Evolutionary conservation across 1,140 invertebrate genomes (phyloP).

Genomic region (Platyscapa corneri): DNA sequence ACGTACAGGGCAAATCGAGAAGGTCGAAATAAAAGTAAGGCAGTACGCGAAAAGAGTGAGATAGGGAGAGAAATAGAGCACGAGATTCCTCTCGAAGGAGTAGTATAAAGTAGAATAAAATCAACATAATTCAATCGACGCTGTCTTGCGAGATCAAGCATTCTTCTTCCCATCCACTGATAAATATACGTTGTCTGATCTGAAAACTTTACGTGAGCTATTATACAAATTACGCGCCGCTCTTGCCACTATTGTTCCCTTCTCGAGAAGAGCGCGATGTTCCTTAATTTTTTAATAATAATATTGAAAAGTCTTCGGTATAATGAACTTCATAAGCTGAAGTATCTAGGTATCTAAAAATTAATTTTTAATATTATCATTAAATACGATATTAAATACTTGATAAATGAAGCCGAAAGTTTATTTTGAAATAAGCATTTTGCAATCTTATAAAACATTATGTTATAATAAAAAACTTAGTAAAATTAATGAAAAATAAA

Average conservation of each 20-base stretch:
- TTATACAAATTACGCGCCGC: not conserved
- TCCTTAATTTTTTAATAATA: not conserved
- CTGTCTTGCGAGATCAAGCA: constrained; percentile 69
- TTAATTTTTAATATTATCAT: no score
- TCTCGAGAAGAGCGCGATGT: not conserved
- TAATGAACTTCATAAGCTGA: no score
- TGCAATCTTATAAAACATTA: no score
- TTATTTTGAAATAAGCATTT: no score
- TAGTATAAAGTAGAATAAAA: constrained; percentile 72
- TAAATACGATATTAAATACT: no score
- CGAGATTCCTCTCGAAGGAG: constrained; percentile 43
- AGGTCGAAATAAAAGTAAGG: constrained; percentile 65
- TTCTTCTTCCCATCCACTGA: constrained; percentile 59
- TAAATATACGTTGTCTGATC: constrained; percentile 59
- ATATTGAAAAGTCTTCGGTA: not conserved
- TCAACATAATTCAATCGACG: constrained; percentile 73
- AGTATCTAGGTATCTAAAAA: no score
- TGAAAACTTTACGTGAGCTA: constrained; percentile 2
- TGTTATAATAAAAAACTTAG: no score
- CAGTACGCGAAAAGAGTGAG: constrained; percentile 52
- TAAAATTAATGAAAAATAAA: no score
- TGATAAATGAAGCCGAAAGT: no score
- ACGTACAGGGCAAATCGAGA: constrained; percentile 25
- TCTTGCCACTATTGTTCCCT: no score
- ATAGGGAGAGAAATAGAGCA: constrained; percentile 59